phyloP scores from a whole-genome alignment of 2,888 invertebrate genomes.

The Drosophila atroscutellata region DNA sequence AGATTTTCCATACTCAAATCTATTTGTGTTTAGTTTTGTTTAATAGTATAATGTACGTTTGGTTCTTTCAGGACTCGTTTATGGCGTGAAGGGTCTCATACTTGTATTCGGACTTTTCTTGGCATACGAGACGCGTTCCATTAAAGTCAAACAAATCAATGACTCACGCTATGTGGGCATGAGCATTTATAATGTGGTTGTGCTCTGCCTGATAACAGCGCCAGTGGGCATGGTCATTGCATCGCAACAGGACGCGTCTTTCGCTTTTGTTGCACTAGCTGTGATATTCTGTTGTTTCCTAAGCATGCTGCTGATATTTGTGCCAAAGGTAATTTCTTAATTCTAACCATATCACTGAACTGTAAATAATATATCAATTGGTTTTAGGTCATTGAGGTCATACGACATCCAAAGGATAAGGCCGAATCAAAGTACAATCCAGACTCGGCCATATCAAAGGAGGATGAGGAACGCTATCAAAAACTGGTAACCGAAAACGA shows the following conservation, averaged over 20 bases:
- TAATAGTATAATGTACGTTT: not conserved
- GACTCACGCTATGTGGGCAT: constrained; percentile 99
- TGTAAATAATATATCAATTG: not conserved
- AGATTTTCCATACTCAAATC: not conserved
- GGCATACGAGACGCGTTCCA: constrained; percentile 98
- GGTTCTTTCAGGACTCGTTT: constrained; percentile 91
- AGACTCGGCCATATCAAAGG: constrained; percentile 92
- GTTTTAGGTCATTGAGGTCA: constrained; percentile 92
- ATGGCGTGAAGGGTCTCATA: constrained; percentile 98
- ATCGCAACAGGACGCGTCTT: constrained; percentile 98
- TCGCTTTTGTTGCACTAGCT: constrained; percentile 97
- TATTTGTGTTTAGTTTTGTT: not conserved
- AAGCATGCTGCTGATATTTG: constrained; percentile 99
- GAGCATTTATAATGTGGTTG: constrained; percentile 99
- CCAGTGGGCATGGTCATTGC: constrained; percentile 99
- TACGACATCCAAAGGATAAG: constrained; percentile 94
- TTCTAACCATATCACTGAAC: not conserved
- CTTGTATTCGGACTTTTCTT: constrained; percentile 98
- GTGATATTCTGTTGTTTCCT: constrained; percentile 99
- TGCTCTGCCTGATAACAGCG: constrained; percentile 98
- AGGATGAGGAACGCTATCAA: constrained; percentile 97
- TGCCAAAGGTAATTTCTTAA: constrained; percentile 92
- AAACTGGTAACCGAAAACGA: constrained; percentile 97
- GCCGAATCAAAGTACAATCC: constrained; percentile 95
- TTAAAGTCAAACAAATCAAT: constrained; percentile 98